phyloP scores from a whole-genome alignment of 2,888 invertebrate species.

The Heliconius ethilla region DNA sequence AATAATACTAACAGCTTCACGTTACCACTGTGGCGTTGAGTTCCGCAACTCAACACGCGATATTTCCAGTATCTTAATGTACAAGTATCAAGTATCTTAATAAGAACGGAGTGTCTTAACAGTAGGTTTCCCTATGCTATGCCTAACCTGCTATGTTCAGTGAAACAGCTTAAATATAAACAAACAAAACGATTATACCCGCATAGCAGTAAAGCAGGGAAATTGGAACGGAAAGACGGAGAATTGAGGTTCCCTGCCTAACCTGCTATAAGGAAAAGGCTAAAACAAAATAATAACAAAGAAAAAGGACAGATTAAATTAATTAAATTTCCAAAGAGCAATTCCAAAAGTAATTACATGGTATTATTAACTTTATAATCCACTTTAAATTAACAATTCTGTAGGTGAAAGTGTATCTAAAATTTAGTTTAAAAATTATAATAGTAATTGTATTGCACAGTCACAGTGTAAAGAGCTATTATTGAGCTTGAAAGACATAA shows the following conservation, averaged over 20 bases:
- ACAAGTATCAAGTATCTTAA: no score
- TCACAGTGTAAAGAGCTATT: not conserved
- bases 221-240: no score
- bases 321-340: not conserved
- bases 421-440: not conserved
- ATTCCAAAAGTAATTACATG: slow-evolving; percentile 14
- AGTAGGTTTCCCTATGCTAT: not conserved
- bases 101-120: not conserved
- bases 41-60: no score
- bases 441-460: not conserved
- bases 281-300: no score
- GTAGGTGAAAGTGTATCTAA: slow-evolving; percentile 13
- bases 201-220: no score
- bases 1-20: no score
- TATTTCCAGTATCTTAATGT: no score
- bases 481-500: no score
- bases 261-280: no score
- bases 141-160: not conserved
- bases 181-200: not conserved
- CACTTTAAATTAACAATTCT: not conserved
- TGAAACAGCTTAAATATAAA: not conserved
- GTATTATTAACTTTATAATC: slow-evolving; percentile 11
- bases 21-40: no score
- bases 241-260: no score
- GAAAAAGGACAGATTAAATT: not conserved